These are phyloP conservation scores for Bos javanicus DNA, from an alignment of 2,113 vertebrate species.

Conservation along the genomic window DNA sequence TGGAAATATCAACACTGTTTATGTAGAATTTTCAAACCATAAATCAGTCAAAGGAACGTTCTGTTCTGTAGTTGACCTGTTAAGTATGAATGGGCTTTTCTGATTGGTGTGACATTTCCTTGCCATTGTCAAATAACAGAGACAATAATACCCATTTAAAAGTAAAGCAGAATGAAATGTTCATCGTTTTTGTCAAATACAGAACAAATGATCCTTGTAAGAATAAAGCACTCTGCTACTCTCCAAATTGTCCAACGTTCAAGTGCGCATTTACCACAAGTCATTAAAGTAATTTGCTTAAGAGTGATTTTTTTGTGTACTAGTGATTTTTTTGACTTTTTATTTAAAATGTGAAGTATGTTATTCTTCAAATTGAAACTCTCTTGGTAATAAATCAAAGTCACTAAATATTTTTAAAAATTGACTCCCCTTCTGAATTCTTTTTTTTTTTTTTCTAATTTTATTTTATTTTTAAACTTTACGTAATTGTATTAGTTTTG, in stretches of 20 bases:
- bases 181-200: constrained; percentile 55
- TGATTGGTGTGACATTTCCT: constrained; percentile 58
- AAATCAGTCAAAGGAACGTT: constrained; percentile 65
- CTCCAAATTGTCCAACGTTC: constrained; percentile 21
- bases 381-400: background rate
- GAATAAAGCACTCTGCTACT: constrained; percentile 38
- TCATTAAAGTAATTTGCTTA: constrained; percentile 64
- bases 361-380: constrained; percentile 31
- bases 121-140: constrained; percentile 63
- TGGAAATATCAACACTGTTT: constrained; percentile 66
- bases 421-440: background rate
- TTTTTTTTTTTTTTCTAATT: background rate
- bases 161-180: constrained; percentile 64
- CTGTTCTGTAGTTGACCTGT: constrained; percentile 49
- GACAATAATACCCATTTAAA: constrained; percentile 53
- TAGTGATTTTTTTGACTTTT: constrained; percentile 41
- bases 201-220: constrained; percentile 61
- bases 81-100: constrained; percentile 49
- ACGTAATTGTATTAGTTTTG: too few species aligned
- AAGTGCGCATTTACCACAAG: constrained; percentile 21
- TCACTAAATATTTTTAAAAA: background rate
- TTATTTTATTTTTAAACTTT: too few species aligned
- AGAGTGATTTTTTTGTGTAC: constrained; percentile 38
- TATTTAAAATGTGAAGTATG: constrained; percentile 25
- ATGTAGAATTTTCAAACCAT: constrained; percentile 50